phyloP scores from a whole-genome alignment of 2,113 vertebrate species.

The Alaudala cheleensis region DNA sequence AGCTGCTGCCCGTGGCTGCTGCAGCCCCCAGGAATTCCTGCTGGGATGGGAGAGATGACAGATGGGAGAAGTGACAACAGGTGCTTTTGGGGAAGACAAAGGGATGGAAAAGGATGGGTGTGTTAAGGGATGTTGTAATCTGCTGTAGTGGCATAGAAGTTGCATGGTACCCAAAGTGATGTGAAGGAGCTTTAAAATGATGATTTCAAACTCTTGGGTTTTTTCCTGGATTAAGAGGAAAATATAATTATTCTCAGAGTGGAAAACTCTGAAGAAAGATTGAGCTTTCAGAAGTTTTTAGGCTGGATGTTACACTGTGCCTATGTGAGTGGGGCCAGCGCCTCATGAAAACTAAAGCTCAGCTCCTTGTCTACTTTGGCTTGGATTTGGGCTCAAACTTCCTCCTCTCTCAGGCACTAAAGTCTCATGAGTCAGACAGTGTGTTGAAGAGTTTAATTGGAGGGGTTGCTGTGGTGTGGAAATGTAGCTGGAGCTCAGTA shows the following conservation, averaged over 20 bases:
- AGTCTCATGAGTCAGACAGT: background rate
- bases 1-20: rapidly evolving
- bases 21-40: no score
- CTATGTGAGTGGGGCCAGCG: rapidly evolving
- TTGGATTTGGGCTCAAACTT: background rate
- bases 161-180: rapidly evolving
- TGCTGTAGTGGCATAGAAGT: background rate
- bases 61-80: background rate
- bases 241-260: background rate
- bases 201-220: background rate
- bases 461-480: background rate
- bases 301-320: background rate
- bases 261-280: background rate
- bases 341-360: background rate
- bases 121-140: background rate
- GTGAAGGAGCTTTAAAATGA: background rate
- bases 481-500: background rate
- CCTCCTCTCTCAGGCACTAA: background rate
- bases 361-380: background rate
- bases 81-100: background rate
- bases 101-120: background rate
- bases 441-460: background rate
- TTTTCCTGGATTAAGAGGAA: background rate
- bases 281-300: background rate
- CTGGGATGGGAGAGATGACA: background rate